Evolutionary conservation across 2,797 vertebrate species (phyloP), one percentile per base, ranked within the genome.

Genomic region (Corythornis leucogaster): DNA sequence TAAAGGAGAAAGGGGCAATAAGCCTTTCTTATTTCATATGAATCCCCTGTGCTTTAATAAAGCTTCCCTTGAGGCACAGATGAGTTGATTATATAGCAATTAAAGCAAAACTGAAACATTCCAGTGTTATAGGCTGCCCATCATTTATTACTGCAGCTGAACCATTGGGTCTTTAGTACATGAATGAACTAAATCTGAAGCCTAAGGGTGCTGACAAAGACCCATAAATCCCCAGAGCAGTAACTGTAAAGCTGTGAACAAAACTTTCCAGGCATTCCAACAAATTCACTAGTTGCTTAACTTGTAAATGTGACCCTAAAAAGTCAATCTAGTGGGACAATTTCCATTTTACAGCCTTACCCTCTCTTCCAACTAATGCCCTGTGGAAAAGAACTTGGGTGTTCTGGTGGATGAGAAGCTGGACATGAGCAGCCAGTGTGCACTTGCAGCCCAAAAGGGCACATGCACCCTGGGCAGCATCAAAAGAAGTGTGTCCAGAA

Each of bases 161-260:
- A 50, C n/a, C 28, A 57, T 0, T 63, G 16, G 15, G 30, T 77
- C n/a, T 71, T 73, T 26, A 30, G 8, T 38, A 46, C 35, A 46
- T 24, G 84, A 93, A 77, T 54, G 43, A 85, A 71, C 33, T 68
- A 75, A 96, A 95, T 88, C 77, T 67, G 73, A 94, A 66, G 59
- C 58, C 82, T 89, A 80, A 87, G 31, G 21, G 31, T 8, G n/a
- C 67, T 87, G 71, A 78, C 48, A 92, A 86, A 81, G 80, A 61
- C 76, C 33, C 15, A 6, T 85, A 61, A 62, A 51, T 91, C 70
- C 59, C 15, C 68, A 78, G 57, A 90, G 70, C 84, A 74, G 82
- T 51, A 54, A 76, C 87, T 73, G 62, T 12, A 86, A 75, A 90
- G 63, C 67, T n/a, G 11, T n/a, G 53, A 94, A 88, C 62, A 95